phyloP scores from a whole-genome alignment of 2,888 invertebrate species.

The Drosophila antonietae region DNA sequence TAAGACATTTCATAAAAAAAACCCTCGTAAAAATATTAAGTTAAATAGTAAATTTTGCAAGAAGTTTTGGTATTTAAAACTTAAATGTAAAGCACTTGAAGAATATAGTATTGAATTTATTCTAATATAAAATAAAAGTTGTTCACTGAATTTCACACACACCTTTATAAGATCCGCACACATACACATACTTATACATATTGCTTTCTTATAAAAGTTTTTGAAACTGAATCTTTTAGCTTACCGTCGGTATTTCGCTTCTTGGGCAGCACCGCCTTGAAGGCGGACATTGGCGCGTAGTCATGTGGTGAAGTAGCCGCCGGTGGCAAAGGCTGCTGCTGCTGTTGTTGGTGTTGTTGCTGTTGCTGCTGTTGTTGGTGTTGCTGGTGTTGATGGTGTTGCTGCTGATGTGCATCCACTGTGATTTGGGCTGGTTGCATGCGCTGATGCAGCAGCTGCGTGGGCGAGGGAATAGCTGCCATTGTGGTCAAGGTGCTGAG shows the following conservation, averaged over 20 bases:
- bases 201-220: background rate
- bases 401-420: slow-evolving; percentile 67
- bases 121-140: background rate
- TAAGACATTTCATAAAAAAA: too few relatives aligned
- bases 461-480: slow-evolving; percentile 78
- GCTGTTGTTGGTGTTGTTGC: slow-evolving; percentile 31
- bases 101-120: too few relatives aligned
- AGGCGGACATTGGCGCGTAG: slow-evolving; percentile 83
- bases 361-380: slow-evolving; percentile 60
- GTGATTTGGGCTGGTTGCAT: slow-evolving; percentile 69
- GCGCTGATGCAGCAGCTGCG: slow-evolving; percentile 81
- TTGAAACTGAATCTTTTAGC: slow-evolving; percentile 28
- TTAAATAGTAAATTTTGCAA: too few relatives aligned
- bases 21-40: too few relatives aligned
- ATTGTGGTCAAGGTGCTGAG: slow-evolving; percentile 80
- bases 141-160: background rate
- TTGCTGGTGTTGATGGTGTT: slow-evolving; percentile 38
- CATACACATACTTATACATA: background rate
- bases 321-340: slow-evolving; percentile 70
- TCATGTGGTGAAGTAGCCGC: slow-evolving; percentile 70
- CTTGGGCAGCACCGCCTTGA: slow-evolving; percentile 84
- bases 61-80: too few relatives aligned
- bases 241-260: slow-evolving; percentile 84
- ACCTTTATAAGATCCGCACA: background rate
- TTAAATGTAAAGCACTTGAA: too few relatives aligned